Evolutionary conservation across 2,797 vertebrate genomes (phyloP), one percentile per base, ranked within the genome.

Genomic region (Phrynocephalus forsythii): DNA sequence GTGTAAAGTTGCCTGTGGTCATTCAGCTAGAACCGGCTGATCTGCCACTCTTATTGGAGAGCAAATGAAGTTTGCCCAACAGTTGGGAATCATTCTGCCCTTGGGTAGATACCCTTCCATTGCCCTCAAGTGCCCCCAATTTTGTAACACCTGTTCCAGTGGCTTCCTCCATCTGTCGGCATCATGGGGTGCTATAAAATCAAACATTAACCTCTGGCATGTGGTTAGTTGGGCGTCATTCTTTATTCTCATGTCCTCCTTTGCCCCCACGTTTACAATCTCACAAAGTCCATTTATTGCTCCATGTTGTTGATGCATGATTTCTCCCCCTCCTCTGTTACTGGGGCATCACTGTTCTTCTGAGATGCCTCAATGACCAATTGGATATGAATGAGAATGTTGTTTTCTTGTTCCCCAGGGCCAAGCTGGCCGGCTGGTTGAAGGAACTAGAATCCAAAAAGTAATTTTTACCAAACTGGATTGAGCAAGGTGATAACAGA

Each of bases 121-220:
- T 88, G 92, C 91, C 90, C 69, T 84, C 88, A 91, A 83, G 52
- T 93, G 92, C 92, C 93, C 95, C 92, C 93, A 94, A 93, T 95
- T 95, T 93, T 0, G 0, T 26, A 2, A 0, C 0, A 83, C 83
- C 84, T 22, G 90, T 94, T 94, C 86, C 87, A 90, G 91, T 92
- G 91, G 82, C 87, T 94, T 88, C 89, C 66, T 94, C 92, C 92
- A 91, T 92, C 94, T 95, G 94, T 82, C 85, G 87, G 82, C 85
- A 90, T 91, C 82, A 5, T n/a, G 81, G 71, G 90, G 72, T 88
- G 71, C 85, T 83, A 24, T 44, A 94, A 87, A 86, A 60, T 33
- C 18, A 69, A 87, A 75, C 88, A 91, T 72, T 2, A 52, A 0
- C 89, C 92, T 91, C 94, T 85, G 91, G 79, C 93, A 92, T 11